phyloP scores from a whole-genome alignment of 2,113 vertebrate species.

The Castor canadensis region DNA sequence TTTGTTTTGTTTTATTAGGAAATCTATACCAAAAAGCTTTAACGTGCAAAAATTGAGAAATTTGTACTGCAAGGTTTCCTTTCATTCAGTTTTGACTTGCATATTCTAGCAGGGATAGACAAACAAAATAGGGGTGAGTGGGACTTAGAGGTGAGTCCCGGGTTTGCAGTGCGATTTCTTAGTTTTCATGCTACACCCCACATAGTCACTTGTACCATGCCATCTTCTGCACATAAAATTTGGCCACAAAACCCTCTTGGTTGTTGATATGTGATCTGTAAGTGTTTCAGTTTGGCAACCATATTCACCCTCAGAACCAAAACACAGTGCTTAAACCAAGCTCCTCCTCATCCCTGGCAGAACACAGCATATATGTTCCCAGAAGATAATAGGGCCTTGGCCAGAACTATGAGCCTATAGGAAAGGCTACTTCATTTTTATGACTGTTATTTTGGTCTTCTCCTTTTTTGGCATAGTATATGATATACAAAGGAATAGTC shows the following conservation, averaged over 20 bases:
- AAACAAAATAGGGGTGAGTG: neutral
- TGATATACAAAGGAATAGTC: neutral
- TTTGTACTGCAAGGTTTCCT: neutral
- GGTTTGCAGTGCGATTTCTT: neutral
- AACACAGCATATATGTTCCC: conserved; percentile 46
- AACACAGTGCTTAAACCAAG: conserved; percentile 18
- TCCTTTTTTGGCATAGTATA: neutral
- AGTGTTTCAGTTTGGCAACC: conserved; percentile 53
- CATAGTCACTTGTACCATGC: neutral
- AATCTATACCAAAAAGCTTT: neutral
- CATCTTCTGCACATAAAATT: neutral
- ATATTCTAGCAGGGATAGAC: neutral
- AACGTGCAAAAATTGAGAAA: neutral
- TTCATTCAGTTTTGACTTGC: neutral
- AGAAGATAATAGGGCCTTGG: neutral
- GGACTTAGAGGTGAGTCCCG: neutral
- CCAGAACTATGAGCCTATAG: neutral
- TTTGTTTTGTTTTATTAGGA: neutral
- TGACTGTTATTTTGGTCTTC: neutral
- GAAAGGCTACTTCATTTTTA: neutral
- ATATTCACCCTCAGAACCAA: conserved; percentile 32
- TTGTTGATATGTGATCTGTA: conserved; percentile 31
- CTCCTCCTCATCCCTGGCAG: conserved; percentile 39
- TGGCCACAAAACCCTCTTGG: neutral
- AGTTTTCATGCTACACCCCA: neutral